Evolutionary conservation across 2,888 invertebrate genomes (phyloP), one percentile per base, ranked within the genome.

Genomic region (Drosophila paranaensis): DNA sequence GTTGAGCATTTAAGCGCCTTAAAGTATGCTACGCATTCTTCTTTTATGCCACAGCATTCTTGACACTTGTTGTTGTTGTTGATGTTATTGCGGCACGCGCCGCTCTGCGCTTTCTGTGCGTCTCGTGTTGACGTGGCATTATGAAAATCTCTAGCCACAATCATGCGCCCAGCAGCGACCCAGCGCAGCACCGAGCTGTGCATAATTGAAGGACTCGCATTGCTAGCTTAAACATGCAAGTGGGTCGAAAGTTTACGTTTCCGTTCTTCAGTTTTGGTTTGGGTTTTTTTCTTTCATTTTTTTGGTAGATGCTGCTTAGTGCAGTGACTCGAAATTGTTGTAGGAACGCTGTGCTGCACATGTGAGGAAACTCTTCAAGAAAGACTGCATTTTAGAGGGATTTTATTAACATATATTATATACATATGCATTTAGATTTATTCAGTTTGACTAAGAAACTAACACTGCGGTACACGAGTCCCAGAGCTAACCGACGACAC

Each of bases 1-100:
- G 69, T n/a, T 70, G 77, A 74, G 72, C 83, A 82, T 83, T 85
- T 85, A 87, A 88, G 86, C 84, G 76, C 77, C 87, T 88, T 88
- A 86, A 87, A 87, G 82, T 76, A 78, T 78, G 81, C 78, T 74
- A 53, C 66, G 78, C 69, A 56, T 71, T 6, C 30, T 72, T 65
- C 71, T 68, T 81, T 75, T 53, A 54, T 66, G 57, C 68, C 60
- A 61, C 74, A 37, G 37, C 53, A 71, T 74, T 67, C 79, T 65
- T 74, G 81, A 74, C 82, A 82, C 85, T 84, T 84, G 85, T 83
- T 83, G 82, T 83, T 85, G 86, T 74, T 43, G 10, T 83, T 84
- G 82, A 81, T 85, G 82, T 85, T 85, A 82, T 81, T 83, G 84
- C 79, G 64, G 78, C 76, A 72, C 61, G 56, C 64, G 69, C 73